Evolutionary conservation across 2,113 vertebrate species (phyloP), one percentile per base, ranked within the genome.

Genomic region (Crotophaga sulcirostris): DNA sequence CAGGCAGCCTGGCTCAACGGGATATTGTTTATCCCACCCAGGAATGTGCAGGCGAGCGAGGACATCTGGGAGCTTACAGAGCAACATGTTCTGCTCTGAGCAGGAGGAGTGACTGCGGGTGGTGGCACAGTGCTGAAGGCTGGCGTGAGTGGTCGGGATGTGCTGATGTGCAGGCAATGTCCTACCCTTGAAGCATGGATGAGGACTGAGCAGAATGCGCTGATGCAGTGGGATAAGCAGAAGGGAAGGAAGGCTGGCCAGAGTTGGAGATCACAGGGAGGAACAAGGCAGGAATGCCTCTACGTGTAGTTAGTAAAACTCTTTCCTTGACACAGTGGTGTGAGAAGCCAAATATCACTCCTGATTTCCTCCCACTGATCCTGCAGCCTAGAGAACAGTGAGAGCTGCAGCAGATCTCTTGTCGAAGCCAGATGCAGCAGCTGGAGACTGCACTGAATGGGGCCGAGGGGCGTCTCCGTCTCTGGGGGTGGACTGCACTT

Each of bases 61-160:
- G 67, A 92, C 33, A 60, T 81, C 44, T 0, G 13, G 49, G 63
- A 86, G 47, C 68, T 82, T 81, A 38, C 64, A 93, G 45, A 87
- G 82, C 82, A 83, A 16, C 34, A 3, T 16, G 33, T 84, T 92
- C 79, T 75, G 64, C 64, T 69, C 42, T 1, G 2, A 67, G 66
- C 80, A 67, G 38, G 25, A 40, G 44, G n/a, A 60, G 62, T 44
- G 67, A 29, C 36, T 85, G 67, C 0, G 16, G 15, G 19, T 73
- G 54, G 40, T 1, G 1, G 26, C 17, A 9, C 9, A 1, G 49
- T 51, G 60, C 40, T 45, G 45, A 85, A 86, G 54, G 45, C 67
- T 62, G 7, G 10, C 0, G 0, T 33, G 72, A 73, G 49, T 4
- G 0, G 38, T 60, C 13, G 3, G 40, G 18, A 31, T 1, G 0